Percentiles rank a stretch among this genome's conserved stretches.
Conservation (phyloP, 2,888 invertebrate species). For the Asteroscopus sphinx region DNA sequence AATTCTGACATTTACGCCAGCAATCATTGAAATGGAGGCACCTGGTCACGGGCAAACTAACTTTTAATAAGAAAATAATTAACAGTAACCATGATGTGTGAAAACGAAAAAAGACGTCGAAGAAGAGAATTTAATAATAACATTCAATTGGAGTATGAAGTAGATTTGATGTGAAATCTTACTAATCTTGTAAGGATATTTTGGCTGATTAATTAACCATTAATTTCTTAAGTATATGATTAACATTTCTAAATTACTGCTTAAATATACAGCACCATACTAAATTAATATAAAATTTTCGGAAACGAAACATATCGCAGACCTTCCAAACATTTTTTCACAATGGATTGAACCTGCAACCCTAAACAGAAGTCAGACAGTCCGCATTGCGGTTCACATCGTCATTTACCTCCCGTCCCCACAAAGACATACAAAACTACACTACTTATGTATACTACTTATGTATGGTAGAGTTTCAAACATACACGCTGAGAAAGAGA, state of each 20-base stretch:
- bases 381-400: conserved; percentile 25
- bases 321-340: not conserved
- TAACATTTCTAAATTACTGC: too few species aligned
- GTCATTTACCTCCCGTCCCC: not conserved
- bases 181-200: too few species aligned
- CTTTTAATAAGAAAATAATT: conserved; percentile 13
- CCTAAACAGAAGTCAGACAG: conserved; percentile 6
- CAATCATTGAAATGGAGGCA: conserved; percentile 46
- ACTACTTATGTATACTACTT: not conserved
- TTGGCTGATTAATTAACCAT: too few species aligned
- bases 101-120: not conserved
- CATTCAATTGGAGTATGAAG: not conserved
- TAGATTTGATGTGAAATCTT: too few species aligned
- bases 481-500: conserved; percentile 20
- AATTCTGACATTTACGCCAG: conserved; percentile 46
- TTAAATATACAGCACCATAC: too few species aligned
- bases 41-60: conserved; percentile 29
- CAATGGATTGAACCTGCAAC: conserved; percentile 4
- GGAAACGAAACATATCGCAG: not conserved
- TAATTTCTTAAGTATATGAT: too few species aligned
- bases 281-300: not conserved
- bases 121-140: not conserved
- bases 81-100: conserved; percentile 9
- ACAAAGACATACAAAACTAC: conserved; percentile 1
- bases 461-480: not conserved